Evolutionary conservation across 2,113 vertebrate species (phyloP).

Genomic region (Amazona guildingii): DNA sequence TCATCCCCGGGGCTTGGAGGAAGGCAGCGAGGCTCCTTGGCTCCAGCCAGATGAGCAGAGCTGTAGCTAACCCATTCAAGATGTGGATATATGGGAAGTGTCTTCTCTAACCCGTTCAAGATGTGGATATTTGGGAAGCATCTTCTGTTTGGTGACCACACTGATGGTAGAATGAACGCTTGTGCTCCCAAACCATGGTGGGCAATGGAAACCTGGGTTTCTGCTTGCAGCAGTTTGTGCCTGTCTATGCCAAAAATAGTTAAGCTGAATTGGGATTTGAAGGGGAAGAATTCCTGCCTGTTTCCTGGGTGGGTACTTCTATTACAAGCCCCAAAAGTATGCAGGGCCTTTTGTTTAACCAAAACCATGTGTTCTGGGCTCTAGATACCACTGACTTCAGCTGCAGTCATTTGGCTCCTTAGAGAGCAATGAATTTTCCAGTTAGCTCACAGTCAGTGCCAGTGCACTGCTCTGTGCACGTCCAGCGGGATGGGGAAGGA

Average conservation of each 20-base stretch:
- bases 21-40: not conserved
- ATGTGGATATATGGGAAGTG: not conserved
- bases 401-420: not conserved
- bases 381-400: not conserved
- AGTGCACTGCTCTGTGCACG: too few relatives aligned
- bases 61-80: fast-evolving
- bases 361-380: not conserved
- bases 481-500: not conserved
- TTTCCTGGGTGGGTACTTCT: slow-evolving; percentile 16
- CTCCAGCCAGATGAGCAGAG: fast-evolving
- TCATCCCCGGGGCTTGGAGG: fast-evolving
- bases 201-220: fast-evolving
- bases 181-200: fast-evolving
- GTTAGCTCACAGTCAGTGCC: not conserved
- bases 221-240: not conserved
- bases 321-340: slow-evolving; percentile 34
- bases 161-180: fast-evolving
- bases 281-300: not conserved
- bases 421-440: not conserved
- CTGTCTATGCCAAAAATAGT: fast-evolving
- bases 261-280: not conserved
- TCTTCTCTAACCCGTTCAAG: not conserved
- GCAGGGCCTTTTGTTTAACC: slow-evolving; percentile 4
- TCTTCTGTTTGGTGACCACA: fast-evolving
- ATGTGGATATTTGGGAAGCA: not conserved